Base-by-base conservation (phyloP, 2,797 vertebrate species). In the Tarsius wallacei region DNA sequence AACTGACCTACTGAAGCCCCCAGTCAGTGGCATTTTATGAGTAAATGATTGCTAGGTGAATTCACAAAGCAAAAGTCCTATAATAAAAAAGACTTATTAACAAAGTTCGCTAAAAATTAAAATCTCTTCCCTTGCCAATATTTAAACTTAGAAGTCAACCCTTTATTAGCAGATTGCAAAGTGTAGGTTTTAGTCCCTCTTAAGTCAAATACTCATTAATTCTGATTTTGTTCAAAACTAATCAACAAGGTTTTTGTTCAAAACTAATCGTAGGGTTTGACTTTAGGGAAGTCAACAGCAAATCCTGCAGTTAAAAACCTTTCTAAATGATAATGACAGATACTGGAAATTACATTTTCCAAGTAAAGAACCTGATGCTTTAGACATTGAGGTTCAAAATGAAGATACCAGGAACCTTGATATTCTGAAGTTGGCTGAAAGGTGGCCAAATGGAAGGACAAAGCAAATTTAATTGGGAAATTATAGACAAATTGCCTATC, bases 161-260 rank as follows among this genome's bases (percentile, higher is more conserved):
- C 47, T 87, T 93, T 85, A 33, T 94, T 53, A 84, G 83, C 4
- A 95, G 61, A 87, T 33, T 84, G 64, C 42, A 90, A 92, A 88
- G 64, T 17, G 73, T 17, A 53, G 21, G n/a, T 53, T 88, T 91
- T 21, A 53, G 68, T 61, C 28, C 16, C 68, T 82, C 42, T 28
- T 63, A 22, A 31, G 28, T 33, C 83, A 93, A 91, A 86, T 71
- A 64, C 24, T 80, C 71, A 42, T 71, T 80, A 63, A 84, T 66
- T 94, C 16, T 84, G 47, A 57, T 61, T 78, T 78, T 84, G 28
- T 76, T 93, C 83, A 76, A 68, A 66, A 84, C 2, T 51, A 42
- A 61, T 80, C 70, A 71, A 61, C 51, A 82, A 91, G 5, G 22
- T 68, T 87, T 87, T 49, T 42, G 42, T 42, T 42, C 42, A 42